Evolutionary conservation across 2,888 invertebrate genomes (phyloP).

Genomic region (Xestia sexstrigata): DNA sequence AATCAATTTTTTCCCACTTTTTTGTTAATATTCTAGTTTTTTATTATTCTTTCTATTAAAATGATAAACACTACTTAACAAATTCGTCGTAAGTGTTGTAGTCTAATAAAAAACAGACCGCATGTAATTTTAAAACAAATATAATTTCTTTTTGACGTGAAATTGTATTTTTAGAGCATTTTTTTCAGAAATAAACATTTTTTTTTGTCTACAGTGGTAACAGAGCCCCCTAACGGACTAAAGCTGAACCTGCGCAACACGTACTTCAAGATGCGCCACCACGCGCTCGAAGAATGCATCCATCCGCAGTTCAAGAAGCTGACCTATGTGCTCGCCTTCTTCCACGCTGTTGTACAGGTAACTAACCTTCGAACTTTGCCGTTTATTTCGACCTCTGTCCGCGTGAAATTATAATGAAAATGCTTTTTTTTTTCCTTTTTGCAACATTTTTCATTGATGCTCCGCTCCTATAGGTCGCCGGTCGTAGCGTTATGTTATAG

Average conservation of each 20-base stretch:
- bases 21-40: background rate
- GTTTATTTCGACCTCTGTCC: background rate
- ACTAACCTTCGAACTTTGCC: background rate
- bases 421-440: too few species aligned
- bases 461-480: too few species aligned
- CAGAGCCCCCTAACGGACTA: slow-evolving; percentile 97
- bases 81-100: background rate
- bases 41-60: background rate
- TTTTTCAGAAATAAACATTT: background rate
- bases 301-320: slow-evolving; percentile 95
- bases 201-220: slow-evolving; percentile 93
- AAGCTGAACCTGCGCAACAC: slow-evolving; percentile 97
- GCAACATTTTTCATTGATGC: too few species aligned
- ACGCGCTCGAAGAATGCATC: slow-evolving; percentile 93
- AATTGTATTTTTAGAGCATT: background rate
- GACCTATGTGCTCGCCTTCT: slow-evolving; percentile 97
- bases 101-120: background rate
- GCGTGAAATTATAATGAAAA: too few species aligned
- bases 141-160: background rate
- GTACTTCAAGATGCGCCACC: slow-evolving; percentile 95
- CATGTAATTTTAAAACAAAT: background rate
- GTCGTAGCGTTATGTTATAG: too few species aligned
- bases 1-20: background rate
- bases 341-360: slow-evolving; percentile 97
- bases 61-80: background rate